Base-by-base conservation (phyloP, 2,113 vertebrate species). In the Pampusana beccarii region DNA sequence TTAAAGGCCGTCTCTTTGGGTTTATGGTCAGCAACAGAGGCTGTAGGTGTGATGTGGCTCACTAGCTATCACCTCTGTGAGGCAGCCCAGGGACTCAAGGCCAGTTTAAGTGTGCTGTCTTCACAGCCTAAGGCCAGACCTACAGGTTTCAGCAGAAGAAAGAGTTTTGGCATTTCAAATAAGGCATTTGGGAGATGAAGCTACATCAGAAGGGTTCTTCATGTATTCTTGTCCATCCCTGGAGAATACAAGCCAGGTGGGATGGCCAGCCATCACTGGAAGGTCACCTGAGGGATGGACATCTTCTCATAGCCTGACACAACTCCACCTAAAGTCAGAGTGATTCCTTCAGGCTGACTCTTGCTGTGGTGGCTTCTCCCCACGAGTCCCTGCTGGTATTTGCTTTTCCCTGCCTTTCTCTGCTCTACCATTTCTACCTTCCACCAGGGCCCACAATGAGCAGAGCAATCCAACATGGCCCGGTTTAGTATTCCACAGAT, bases 401-500 rank as follows among this genome's bases (percentile, higher is more conserved):
- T 88, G 23, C 26, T 83, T 78, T 88, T 84, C 51, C 46, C 46
- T 79, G 4, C 17, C 62, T 77, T 67, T n/a, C 61, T 86, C 44
- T 71, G 44, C 67, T 69, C 42, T 46, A 48, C 65, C 74, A 10
- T 38, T 81, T 54, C 75, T 44, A 44, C 51, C 29, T 70, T 93
- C 74, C 70, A 57, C 65, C 83, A 16, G 11, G 38, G 48, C 77
- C 92, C 83, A 42, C 62, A 80, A 17, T 0, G 58, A 86, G 70
- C 53, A 54, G 62, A 93, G 64, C 64, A 65, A 73, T 81, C 78
- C 88, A 73, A 44, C 51, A 40, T 61, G 78, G 60, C 80, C 86
- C 92, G 92, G 82, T 95, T 96, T 95, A 93, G 87, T 95, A 96
- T 96, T 92, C 75, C 51, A 50, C 85, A 87, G 84, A 94, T 95